These are phyloP conservation scores for Cantharis flavilabris DNA, from an alignment of 2,888 invertebrate genomes.

Conservation along the genomic window DNA sequence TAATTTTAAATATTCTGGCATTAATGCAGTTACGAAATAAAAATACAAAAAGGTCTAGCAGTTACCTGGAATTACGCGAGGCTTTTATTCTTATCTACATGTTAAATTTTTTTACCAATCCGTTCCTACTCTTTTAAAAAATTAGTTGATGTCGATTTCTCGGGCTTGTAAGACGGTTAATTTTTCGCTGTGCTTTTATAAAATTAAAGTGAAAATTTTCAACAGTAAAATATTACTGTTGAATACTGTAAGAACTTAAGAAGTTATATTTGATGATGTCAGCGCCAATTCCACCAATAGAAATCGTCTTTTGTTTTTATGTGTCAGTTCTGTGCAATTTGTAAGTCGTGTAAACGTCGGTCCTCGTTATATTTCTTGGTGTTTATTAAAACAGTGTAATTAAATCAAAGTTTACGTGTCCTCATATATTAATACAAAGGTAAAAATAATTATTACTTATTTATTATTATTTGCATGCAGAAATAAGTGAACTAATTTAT, in stretches of 20 bases:
- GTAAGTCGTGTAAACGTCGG: not conserved
- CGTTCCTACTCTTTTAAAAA: not conserved
- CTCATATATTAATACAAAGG: not conserved
- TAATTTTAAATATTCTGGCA: no score
- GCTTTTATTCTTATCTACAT: not conserved
- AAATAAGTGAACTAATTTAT: no score
- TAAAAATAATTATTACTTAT: not conserved
- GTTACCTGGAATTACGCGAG: no score
- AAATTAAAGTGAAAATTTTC: no score
- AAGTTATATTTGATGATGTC: not conserved
- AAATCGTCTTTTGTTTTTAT: not conserved
- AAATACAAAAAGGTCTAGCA: no score
- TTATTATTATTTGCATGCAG: not conserved
- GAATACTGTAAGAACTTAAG: no score
- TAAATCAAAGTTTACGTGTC: no score
- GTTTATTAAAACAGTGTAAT: not conserved
- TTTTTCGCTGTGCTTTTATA: not conserved
- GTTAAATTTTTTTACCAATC: not conserved
- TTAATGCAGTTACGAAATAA: no score
- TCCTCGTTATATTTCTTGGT: not conserved
- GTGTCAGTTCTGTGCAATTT: not conserved
- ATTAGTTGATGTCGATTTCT: not conserved
- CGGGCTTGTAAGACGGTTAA: not conserved
- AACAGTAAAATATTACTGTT: no score
- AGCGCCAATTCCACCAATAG: not conserved